Evolutionary conservation across 2,797 vertebrate species (phyloP).

Genomic region (Coracias cyanogaster): DNA sequence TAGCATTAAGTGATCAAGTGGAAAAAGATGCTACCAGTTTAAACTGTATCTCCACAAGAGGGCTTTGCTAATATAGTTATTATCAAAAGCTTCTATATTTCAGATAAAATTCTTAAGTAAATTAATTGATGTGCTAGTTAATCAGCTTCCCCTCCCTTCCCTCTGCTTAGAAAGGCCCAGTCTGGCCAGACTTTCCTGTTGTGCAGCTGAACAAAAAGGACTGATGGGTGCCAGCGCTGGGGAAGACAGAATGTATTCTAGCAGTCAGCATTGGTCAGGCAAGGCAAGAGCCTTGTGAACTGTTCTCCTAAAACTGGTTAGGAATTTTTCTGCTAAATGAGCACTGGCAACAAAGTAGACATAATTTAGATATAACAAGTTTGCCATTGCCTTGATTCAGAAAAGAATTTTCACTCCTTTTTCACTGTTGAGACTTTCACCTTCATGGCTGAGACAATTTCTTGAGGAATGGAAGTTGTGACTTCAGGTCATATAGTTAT

Average conservation of each 20-base stretch:
- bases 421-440: not conserved
- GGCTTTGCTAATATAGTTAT: not conserved
- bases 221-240: accelerated
- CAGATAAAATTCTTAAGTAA: not conserved
- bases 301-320: not conserved
- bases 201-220: not conserved
- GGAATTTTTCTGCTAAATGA: not conserved
- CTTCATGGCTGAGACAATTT: not conserved
- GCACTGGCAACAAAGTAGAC: not conserved
- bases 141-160: not conserved
- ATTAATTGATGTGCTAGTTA: not conserved
- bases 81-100: not conserved
- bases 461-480: not conserved
- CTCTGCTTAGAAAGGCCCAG: not conserved
- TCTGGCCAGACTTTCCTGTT: not conserved
- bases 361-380: not conserved
- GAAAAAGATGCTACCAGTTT: not conserved
- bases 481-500: not conserved
- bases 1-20: not conserved
- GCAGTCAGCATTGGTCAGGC: accelerated
- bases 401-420: not conserved
- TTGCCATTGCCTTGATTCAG: not conserved
- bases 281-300: not conserved
- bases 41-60: not conserved
- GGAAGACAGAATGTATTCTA: not conserved